Percentiles rank a stretch among this genome's conserved stretches.
These are phyloP conservation scores for Aporrectodea caliginosa DNA, from an alignment of 1,140 invertebrate species.

Conservation along the genomic window DNA sequence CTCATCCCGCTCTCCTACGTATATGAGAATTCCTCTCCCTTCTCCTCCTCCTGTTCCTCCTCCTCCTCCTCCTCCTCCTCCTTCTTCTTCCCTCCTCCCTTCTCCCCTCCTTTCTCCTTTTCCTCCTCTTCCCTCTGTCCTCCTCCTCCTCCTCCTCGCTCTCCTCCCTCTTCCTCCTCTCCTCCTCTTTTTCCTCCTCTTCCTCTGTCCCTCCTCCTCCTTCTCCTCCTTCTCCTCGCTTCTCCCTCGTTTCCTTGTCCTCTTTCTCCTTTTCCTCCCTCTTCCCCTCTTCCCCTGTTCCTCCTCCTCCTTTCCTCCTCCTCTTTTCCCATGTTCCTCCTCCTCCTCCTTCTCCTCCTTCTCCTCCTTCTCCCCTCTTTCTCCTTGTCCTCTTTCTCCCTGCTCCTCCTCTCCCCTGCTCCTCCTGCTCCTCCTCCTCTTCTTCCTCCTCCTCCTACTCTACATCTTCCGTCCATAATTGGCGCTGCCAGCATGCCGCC, in stretches of 20 bases:
- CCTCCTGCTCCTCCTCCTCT: not conserved
- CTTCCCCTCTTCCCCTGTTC: not conserved
- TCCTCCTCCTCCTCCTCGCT: too few relatives aligned
- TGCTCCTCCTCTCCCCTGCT: not conserved
- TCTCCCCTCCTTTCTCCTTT: too few relatives aligned
- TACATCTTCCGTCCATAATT: not conserved
- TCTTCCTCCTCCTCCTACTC: too few relatives aligned
- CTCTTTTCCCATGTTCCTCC: conserved; percentile 3
- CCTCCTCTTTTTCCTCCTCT: too few relatives aligned
- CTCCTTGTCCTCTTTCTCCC: not conserved
- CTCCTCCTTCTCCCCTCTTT: conserved; percentile 2
- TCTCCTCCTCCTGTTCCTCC: too few relatives aligned
- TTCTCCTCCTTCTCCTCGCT: too few relatives aligned
- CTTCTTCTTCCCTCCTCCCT: conserved; percentile 9
- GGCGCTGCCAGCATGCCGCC: too few relatives aligned
- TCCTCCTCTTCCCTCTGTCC: conserved; percentile 5
- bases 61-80: conserved; percentile 9
- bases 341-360: conserved; percentile 12
- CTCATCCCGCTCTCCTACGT: too few relatives aligned
- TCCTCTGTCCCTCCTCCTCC: conserved; percentile 4
- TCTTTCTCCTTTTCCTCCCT: too few relatives aligned
- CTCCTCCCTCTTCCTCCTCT: too few relatives aligned
- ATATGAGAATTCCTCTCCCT: too few relatives aligned
- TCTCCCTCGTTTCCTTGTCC: too few relatives aligned
- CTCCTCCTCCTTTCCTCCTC: not conserved